phyloP scores from a whole-genome alignment of 2,797 vertebrate genomes.

The Mallotus villosus region DNA sequence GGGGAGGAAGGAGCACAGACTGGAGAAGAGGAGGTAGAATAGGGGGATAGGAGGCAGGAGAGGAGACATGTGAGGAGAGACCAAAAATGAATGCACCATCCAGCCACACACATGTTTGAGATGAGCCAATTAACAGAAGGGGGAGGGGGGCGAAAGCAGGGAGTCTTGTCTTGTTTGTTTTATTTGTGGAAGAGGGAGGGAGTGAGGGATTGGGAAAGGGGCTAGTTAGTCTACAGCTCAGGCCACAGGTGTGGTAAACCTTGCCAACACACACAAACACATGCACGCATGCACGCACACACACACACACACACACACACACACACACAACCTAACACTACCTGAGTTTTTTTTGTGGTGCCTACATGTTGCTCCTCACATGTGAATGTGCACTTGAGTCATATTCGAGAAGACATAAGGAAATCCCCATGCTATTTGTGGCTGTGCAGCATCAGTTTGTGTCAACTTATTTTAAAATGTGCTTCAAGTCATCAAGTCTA shows the following conservation, averaged over 20 bases:
- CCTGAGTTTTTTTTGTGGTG: conserved; percentile 27
- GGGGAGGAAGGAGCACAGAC: conserved; percentile 11
- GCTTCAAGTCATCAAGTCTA: conserved; percentile 50
- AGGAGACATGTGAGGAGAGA: conserved; percentile 20
- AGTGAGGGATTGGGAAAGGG: conserved; percentile 45
- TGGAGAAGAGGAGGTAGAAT: conserved; percentile 51
- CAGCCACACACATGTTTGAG: conserved; percentile 46
- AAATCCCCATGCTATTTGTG: conserved; percentile 64
- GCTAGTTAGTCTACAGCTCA: conserved; percentile 52
- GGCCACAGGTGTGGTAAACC: conserved; percentile 71
- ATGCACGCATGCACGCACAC: conserved; percentile 21
- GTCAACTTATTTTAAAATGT: conserved; percentile 59
- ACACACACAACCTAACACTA: background rate
- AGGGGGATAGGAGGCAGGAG: conserved; percentile 18
- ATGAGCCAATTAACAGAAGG: conserved; percentile 48
- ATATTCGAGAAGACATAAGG: conserved; percentile 55
- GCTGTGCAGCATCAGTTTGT: conserved; percentile 59
- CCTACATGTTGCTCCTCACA: background rate
- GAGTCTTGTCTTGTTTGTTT: background rate
- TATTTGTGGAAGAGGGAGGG: background rate
- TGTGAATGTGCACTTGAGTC: conserved; percentile 38
- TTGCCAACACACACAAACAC: conserved; percentile 47
- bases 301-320: too few relatives aligned
- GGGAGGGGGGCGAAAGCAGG: conserved; percentile 24
- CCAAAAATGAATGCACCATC: conserved; percentile 8